These are phyloP conservation scores for Carduelis carduelis DNA, from an alignment of 2,797 vertebrate species.

Conservation along the genomic window DNA sequence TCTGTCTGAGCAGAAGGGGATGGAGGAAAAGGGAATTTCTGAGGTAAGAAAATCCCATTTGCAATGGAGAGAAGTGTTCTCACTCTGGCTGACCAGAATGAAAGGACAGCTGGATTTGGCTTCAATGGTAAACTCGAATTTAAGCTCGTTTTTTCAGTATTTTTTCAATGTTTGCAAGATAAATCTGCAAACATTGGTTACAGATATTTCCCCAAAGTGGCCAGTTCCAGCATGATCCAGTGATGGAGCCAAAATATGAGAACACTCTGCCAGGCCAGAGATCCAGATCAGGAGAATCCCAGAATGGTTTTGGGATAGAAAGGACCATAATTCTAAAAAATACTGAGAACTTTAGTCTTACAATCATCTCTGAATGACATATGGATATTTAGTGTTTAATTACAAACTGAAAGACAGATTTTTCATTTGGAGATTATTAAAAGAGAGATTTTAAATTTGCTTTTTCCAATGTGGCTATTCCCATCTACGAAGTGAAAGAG, in stretches of 20 bases:
- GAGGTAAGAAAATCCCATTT: neutral
- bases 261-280: neutral
- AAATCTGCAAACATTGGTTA: neutral
- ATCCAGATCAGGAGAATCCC: neutral
- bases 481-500: neutral
- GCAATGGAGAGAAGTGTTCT: neutral
- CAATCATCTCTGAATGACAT: neutral
- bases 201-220: neutral
- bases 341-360: neutral
- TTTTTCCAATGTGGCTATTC: neutral
- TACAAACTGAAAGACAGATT: neutral
- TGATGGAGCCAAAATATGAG: neutral
- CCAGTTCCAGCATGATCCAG: accelerated
- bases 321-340: neutral
- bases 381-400: neutral
- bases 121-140: neutral
- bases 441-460: neutral
- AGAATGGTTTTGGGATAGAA: neutral
- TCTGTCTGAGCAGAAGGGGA: neutral
- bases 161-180: neutral
- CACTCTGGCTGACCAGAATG: neutral
- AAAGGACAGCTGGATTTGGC: neutral
- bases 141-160: neutral
- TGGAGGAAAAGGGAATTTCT: neutral
- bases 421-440: neutral